A percentile compares a stretch with the other conserved stretches of the same genome.
These are phyloP conservation scores for Toxotes jaculatrix DNA, from an alignment of 2,113 vertebrate genomes.

Conservation along the genomic window DNA sequence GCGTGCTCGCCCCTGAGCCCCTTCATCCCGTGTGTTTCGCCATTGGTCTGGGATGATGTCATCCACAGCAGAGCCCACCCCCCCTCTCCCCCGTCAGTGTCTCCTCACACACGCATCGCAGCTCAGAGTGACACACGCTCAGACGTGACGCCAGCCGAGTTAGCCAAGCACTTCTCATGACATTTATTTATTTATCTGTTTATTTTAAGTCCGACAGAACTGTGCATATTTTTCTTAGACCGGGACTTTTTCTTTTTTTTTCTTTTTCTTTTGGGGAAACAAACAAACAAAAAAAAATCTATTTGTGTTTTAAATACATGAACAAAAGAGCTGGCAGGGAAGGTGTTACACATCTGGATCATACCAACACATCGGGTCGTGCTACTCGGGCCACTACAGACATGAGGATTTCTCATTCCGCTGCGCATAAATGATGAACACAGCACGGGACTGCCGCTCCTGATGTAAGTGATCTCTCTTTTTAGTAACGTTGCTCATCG, in stretches of 20 bases:
- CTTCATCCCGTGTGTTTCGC: slow-evolving; percentile 58
- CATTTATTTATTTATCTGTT: slow-evolving; percentile 28
- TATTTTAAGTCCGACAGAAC: slow-evolving; percentile 10
- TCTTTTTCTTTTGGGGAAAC: background rate
- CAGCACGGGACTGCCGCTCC: slow-evolving; percentile 67
- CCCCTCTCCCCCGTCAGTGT: slow-evolving; percentile 60
- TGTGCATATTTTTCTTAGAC: background rate
- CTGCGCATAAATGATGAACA: slow-evolving; percentile 71
- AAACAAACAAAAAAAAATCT: background rate
- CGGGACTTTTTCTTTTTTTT: background rate
- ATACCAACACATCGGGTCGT: slow-evolving; percentile 60
- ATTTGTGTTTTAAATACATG: slow-evolving; percentile 7
- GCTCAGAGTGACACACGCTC: slow-evolving; percentile 77
- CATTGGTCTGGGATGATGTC: slow-evolving; percentile 86
- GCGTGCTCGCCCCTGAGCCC: slow-evolving; percentile 66
- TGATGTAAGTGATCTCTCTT: slow-evolving; percentile 81
- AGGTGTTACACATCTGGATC: slow-evolving; percentile 78
- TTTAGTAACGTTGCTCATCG: slow-evolving; percentile 14
- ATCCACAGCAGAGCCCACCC: slow-evolving; percentile 81
- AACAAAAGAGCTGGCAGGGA: slow-evolving; percentile 41
- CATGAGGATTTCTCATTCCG: slow-evolving; percentile 58
- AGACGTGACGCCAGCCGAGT: slow-evolving; percentile 76
- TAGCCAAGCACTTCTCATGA: slow-evolving; percentile 58
- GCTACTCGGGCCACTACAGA: slow-evolving; percentile 55
- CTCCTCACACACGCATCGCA: slow-evolving; percentile 68